Evolutionary conservation across 2,797 vertebrate genomes (phyloP).

Genomic region (Microctenopoma stevenorrisi): DNA sequence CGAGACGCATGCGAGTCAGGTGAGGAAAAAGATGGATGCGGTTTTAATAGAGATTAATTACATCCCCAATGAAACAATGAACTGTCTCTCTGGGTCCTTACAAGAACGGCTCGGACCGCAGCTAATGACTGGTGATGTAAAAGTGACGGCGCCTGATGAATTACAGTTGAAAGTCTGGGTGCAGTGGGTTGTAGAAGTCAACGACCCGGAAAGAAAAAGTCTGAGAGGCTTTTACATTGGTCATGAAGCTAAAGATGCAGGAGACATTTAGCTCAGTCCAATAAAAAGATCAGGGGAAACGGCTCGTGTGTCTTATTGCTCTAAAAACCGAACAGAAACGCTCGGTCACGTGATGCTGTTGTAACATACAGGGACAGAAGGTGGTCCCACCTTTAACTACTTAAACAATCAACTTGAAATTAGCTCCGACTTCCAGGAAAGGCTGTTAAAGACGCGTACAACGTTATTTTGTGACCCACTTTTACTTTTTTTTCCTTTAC

Average conservation of each 20-base stretch:
- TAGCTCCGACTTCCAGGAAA: too few relatives aligned
- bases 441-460: too few relatives aligned
- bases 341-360: too few relatives aligned
- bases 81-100: conserved; percentile 13
- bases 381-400: too few relatives aligned
- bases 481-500: too few relatives aligned
- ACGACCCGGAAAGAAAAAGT: conserved; percentile 2
- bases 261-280: too few relatives aligned
- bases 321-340: too few relatives aligned
- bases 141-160: conserved; percentile 17
- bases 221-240: neutral
- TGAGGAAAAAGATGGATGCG: conserved; percentile 44
- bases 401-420: too few relatives aligned
- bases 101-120: neutral
- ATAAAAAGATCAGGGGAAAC: too few relatives aligned
- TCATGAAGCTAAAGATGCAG: neutral
- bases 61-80: conserved; percentile 51
- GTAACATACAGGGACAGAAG: too few relatives aligned
- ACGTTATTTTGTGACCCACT: neutral
- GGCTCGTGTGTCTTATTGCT: too few relatives aligned
- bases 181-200: conserved; percentile 7
- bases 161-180: conserved; percentile 14
- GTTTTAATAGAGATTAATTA: conserved; percentile 70
- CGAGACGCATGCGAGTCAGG: conserved; percentile 43
- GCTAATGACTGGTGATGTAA: conserved; percentile 16